A percentile compares a stretch with the other conserved stretches of the same genome.
These are phyloP conservation scores for Carassius carassius DNA, from an alignment of 2,113 vertebrate genomes.

Conservation along the genomic window DNA sequence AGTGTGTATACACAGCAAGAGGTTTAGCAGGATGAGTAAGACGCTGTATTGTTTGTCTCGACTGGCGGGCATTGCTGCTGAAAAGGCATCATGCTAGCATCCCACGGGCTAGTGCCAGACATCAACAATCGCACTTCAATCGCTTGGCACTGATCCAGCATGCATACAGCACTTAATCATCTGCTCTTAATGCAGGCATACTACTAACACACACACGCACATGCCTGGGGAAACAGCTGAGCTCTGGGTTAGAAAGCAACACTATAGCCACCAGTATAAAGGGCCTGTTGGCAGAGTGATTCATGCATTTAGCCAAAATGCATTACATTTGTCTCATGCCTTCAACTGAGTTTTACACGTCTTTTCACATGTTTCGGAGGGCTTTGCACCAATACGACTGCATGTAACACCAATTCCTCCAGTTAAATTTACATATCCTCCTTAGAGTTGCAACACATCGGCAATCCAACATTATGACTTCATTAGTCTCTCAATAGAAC, in stretches of 20 bases:
- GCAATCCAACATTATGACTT: background rate
- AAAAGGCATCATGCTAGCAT: slow-evolving; percentile 54
- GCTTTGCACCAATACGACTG: slow-evolving; percentile 16
- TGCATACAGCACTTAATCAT: slow-evolving; percentile 57
- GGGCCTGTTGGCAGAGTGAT: slow-evolving; percentile 48
- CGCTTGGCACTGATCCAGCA: slow-evolving; percentile 55
- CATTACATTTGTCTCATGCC: slow-evolving; percentile 52
- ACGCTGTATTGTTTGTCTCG: slow-evolving; percentile 48
- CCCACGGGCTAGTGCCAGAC: slow-evolving; percentile 53
- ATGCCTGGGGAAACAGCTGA: slow-evolving; percentile 49
- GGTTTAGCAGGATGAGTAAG: slow-evolving; percentile 57
- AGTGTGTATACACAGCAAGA: slow-evolving; percentile 1
- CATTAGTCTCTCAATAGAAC: background rate
- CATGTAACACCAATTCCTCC: slow-evolving; percentile 14
- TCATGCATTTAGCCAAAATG: slow-evolving; percentile 50
- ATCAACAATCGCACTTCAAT: slow-evolving; percentile 61
- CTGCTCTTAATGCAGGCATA: slow-evolving; percentile 39
- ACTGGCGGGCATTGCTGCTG: slow-evolving; percentile 47
- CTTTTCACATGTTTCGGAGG: slow-evolving; percentile 21
- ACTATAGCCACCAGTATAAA: slow-evolving; percentile 35
- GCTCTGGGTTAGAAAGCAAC: slow-evolving; percentile 39
- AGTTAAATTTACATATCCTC: slow-evolving; percentile 23
- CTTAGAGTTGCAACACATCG: background rate
- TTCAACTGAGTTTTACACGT: slow-evolving; percentile 49
- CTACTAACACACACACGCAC: slow-evolving; percentile 17